Conservation (phyloP, 2,888 invertebrate species). For the Cyclophora punctaria region DNA sequence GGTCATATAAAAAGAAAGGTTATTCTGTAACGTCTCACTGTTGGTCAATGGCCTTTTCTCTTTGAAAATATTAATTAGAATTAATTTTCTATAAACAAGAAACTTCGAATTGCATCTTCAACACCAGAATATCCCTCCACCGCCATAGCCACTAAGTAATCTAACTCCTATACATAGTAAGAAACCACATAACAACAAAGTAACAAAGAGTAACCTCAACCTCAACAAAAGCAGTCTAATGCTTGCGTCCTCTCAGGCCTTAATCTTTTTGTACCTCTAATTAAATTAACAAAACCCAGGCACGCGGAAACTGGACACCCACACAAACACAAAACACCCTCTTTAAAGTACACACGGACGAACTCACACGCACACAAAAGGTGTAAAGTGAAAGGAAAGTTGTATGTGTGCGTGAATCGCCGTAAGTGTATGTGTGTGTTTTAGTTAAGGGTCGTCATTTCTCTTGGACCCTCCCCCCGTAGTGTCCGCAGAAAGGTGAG, state of each 20-base stretch:
- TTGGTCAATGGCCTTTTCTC: no score
- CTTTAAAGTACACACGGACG: constrained; percentile 29
- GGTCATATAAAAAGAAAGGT: no score
- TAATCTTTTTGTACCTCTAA: constrained; percentile 76
- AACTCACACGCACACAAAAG: constrained; percentile 26
- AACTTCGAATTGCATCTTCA: no score
- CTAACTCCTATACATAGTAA: no score
- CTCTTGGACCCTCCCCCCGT: constrained; percentile 75
- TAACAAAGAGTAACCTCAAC: constrained; percentile 33
- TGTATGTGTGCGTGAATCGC: constrained; percentile 46
- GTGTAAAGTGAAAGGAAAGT: constrained; percentile 32
- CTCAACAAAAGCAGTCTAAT: constrained; percentile 63
- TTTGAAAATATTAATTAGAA: no score
- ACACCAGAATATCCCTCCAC: no score
- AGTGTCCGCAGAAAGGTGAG: constrained; percentile 76
- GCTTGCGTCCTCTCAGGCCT: constrained; percentile 61
- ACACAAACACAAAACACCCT: constrained; percentile 35
- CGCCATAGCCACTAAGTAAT: no score
- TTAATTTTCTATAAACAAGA: no score
- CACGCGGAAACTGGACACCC: constrained; percentile 72
- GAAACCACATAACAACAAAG: constrained; percentile 9
- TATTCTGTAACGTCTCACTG: no score
- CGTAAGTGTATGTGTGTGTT: constrained; percentile 68
- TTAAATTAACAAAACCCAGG: constrained; percentile 74
- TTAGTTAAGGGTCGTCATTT: constrained; percentile 77